Percentiles rank a stretch among this genome's conserved stretches.
Conservation (phyloP, 2,113 vertebrate species). For the Crotophaga sulcirostris region DNA sequence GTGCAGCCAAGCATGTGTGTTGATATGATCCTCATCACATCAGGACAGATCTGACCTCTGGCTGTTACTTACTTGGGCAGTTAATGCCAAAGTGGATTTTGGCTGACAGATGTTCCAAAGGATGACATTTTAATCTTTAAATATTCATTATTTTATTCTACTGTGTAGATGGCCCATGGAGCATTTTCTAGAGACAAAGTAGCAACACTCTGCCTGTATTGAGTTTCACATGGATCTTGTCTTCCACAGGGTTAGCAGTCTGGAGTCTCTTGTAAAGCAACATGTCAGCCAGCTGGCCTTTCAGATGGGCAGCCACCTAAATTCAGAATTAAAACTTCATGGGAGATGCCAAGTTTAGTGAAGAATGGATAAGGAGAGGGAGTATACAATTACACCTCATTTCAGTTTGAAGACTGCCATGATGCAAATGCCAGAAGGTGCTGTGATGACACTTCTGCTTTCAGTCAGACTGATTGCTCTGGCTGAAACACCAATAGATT, state of each 20-base stretch:
- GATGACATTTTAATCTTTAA: constrained; percentile 53
- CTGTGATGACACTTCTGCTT: background rate
- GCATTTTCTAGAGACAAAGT: constrained; percentile 4
- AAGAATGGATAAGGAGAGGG: background rate
- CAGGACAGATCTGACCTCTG: constrained; percentile 41
- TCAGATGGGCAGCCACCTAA: background rate
- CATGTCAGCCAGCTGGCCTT: constrained; percentile 29
- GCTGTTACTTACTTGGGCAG: constrained; percentile 22
- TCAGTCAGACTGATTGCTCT: background rate
- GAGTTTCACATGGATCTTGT: constrained; percentile 23
- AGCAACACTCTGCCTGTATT: background rate
- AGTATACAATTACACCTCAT: background rate
- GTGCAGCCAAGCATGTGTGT: fast-evolving
- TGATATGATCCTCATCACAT: background rate
- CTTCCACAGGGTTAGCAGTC: background rate
- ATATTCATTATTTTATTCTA: constrained; percentile 45
- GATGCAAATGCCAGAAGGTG: background rate
- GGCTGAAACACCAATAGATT: background rate
- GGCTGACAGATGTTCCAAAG: constrained; percentile 56
- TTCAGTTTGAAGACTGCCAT: background rate
- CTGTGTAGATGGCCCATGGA: background rate
- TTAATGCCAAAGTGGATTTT: constrained; percentile 6
- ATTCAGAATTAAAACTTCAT: background rate
- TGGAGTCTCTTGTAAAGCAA: background rate
- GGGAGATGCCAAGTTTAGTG: background rate